A percentile compares a stretch with the other conserved stretches of the same genome.
Evolutionary conservation across 1,140 invertebrate species (phyloP).

Genomic region (Argopecten irradians): DNA sequence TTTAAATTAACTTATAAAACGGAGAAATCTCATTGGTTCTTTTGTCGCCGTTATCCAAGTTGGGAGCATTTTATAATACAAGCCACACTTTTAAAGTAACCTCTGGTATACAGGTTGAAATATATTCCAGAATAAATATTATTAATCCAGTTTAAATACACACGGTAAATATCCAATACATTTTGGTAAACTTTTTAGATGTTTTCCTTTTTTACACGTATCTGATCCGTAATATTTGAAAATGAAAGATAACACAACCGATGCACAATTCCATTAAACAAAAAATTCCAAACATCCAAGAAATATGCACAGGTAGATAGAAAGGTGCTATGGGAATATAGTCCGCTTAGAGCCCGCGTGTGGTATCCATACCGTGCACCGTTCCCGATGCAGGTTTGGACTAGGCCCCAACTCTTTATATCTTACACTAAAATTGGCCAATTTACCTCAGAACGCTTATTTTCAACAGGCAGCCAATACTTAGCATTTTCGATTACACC

Average conservation of each 20-base stretch:
- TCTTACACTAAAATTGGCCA: conserved; percentile 24
- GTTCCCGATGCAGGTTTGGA: conserved; percentile 13
- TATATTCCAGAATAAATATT: not conserved
- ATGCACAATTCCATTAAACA: not conserved
- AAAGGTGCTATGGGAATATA: not conserved
- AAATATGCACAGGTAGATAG: not conserved
- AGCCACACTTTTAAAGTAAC: not conserved
- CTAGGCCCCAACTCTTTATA: conserved; percentile 20
- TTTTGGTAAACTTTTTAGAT: not conserved
- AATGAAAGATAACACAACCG: not conserved
- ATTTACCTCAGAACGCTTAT: conserved; percentile 20
- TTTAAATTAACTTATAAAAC: conserved; percentile 16
- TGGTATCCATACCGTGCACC: not conserved
- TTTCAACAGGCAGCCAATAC: conserved; percentile 52
- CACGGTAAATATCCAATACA: not conserved
- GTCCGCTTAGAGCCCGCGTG: not conserved
- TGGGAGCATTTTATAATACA: not conserved
- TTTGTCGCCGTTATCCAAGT: not conserved
- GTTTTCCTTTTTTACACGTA: not conserved
- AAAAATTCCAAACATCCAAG: not conserved
- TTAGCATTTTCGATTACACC: conserved; percentile 65
- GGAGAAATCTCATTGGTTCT: conserved; percentile 14
- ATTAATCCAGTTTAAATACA: not conserved
- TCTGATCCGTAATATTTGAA: not conserved
- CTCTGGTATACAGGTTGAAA: not conserved